Evolutionary conservation across 35 echinoderm and acorn worm species (phyloP).

Genomic region (Apostichopus californicus): DNA sequence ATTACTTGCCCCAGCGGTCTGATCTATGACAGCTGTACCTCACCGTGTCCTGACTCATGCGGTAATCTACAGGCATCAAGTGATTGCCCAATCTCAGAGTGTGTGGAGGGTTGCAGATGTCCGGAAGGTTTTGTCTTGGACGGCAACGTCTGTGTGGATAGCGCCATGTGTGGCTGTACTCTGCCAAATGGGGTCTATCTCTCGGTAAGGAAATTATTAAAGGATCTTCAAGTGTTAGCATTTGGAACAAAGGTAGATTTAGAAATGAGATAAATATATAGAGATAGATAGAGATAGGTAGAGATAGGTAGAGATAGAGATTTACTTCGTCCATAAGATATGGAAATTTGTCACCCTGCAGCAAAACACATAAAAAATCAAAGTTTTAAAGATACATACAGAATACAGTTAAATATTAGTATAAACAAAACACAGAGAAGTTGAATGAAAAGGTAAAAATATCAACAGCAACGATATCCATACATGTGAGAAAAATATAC

Average conservation of each 20-base stretch:
- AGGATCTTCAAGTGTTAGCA: background rate
- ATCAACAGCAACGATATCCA: no score
- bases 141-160: conserved; percentile 67
- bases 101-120: conserved; percentile 59
- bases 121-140: conserved; percentile 48
- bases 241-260: background rate
- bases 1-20: conserved; percentile 45
- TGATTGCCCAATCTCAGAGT: conserved; percentile 5
- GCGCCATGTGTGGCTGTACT: conserved; percentile 66
- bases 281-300: no score
- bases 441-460: no score
- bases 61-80: conserved; percentile 21
- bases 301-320: no score
- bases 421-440: no score
- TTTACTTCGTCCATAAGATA: no score
- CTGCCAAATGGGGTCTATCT: conserved; percentile 68
- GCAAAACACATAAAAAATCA: no score
- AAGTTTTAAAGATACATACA: no score
- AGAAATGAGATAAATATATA: no score
- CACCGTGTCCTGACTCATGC: conserved; percentile 58
- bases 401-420: no score
- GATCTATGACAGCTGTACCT: conserved; percentile 54
- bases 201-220: conserved; percentile 50
- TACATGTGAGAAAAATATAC: no score
- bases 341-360: no score